A percentile compares a stretch with the other conserved stretches of the same genome.
Evolutionary conservation across 2,797 vertebrate species (phyloP).

Genomic region (Rhinophrynus dorsalis): DNA sequence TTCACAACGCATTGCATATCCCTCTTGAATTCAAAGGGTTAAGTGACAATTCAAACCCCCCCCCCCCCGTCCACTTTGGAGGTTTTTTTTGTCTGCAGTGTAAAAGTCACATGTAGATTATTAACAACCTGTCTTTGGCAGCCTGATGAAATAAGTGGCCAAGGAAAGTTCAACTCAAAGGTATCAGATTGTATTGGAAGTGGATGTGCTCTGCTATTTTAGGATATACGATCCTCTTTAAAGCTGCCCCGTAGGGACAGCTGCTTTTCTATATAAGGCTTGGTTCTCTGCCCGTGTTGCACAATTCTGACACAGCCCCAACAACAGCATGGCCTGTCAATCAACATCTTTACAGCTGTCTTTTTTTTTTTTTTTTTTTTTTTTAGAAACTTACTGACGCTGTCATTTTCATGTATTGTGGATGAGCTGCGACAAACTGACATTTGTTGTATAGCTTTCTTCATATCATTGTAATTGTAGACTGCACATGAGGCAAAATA

Average conservation of each 20-base stretch:
- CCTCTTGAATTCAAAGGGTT: no score
- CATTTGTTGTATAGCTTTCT: not conserved
- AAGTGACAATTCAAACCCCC: no score
- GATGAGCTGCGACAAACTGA: not conserved
- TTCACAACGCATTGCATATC: no score
- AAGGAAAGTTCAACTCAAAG: not conserved
- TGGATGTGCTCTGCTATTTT: slow-evolving; percentile 29
- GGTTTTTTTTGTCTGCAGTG: no score
- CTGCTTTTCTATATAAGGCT: slow-evolving; percentile 44
- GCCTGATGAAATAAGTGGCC: slow-evolving; percentile 6
- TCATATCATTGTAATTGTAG: not conserved
- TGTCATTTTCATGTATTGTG: slow-evolving; percentile 1
- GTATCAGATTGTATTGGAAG: slow-evolving; percentile 25
- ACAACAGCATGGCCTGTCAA: slow-evolving; percentile 22
- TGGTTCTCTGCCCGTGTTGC: slow-evolving; percentile 2
- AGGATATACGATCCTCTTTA: slow-evolving; percentile 20
- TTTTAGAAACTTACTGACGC: slow-evolving; percentile 17
- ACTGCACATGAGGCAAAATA: not conserved
- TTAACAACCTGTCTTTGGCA: slow-evolving; percentile 10
- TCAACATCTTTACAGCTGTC: slow-evolving; percentile 34
- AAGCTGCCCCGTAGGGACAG: slow-evolving; percentile 28
- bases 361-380: slow-evolving; percentile 20
- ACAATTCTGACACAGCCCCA: slow-evolving; percentile 7
- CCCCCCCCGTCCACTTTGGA: no score
- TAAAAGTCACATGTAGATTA: no score